Base-by-base conservation (phyloP, 2,888 invertebrate genomes). In the Machimus rusticus region DNA sequence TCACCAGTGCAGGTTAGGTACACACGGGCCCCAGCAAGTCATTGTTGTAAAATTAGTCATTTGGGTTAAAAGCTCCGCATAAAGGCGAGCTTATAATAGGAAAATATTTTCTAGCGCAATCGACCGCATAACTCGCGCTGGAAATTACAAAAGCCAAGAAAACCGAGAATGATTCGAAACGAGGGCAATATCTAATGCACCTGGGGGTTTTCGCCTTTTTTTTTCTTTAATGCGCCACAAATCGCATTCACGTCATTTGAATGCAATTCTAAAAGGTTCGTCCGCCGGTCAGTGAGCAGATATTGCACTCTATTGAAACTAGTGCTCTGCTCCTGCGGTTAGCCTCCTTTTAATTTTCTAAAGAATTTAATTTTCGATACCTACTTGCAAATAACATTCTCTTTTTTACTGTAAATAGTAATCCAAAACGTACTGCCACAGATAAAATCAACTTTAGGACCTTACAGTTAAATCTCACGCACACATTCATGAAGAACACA, bases 31-130 rank as follows among this genome's bases (percentile, higher is more conserved):
- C 23, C 31, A 82, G 23, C 82, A 57, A 82, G 85, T 74, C 74
- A 74, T 85, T 85, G 85, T 74, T 85, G 85, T 74, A 85, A 74
- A 74, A 85, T 85, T 74, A 85, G 85, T 85, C 85, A 85, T 85
- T 74, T 85, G 74, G 85, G 85, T 85, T 85, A 85, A 85, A 85
- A 85, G 85, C 85, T 85, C 74, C 46, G 85, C 85, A 74, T 66
- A 82, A 85, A 74, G 43, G 85, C 85, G 51, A 51, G 85, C 74
- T 74, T 74, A 43, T 85, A 85, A 85, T 85, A 46, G 74, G 74
- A 85, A 85, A 85, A 85, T 43, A 46, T 74, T 85, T 85, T 85
- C 74, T 82, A 82, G 82, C 82, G 82, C 39, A 82, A 82, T 82
- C 82, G 82, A 82, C 82, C 82, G 82, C 82, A 82, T 82, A 82